Evolutionary conservation across 2,888 invertebrate species (phyloP).

Genomic region (Baronia brevicornis): DNA sequence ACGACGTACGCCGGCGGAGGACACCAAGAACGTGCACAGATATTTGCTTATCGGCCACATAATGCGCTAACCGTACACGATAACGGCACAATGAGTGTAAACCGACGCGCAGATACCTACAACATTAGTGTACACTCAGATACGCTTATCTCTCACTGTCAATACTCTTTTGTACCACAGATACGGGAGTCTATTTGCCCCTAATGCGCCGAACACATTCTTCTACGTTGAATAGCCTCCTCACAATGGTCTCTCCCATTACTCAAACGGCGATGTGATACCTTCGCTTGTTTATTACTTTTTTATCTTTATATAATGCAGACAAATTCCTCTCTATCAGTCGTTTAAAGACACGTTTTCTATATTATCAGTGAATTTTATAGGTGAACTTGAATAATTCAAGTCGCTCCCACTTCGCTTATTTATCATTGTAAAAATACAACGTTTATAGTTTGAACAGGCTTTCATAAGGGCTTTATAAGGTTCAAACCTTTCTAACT

Average conservation of each 20-base stretch:
- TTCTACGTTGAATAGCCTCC: constrained; percentile 54
- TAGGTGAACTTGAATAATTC: constrained; percentile 1
- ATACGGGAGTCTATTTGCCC: constrained; percentile 68
- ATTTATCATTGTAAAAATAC: too few species aligned
- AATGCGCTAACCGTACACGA: constrained; percentile 64
- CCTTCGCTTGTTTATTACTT: constrained; percentile 37
- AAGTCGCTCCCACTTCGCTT: too few species aligned
- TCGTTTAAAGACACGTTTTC: constrained; percentile 27
- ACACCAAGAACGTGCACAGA: constrained; percentile 27
- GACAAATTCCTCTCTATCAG: constrained; percentile 25
- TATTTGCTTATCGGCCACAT: constrained; percentile 68
- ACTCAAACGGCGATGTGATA: constrained; percentile 23
- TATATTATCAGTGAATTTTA: constrained; percentile 29
- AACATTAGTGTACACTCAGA: constrained; percentile 61
- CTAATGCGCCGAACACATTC: constrained; percentile 65
- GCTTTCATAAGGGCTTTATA: too few species aligned
- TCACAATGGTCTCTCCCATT: constrained; percentile 60
- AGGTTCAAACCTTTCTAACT: too few species aligned
- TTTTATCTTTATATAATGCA: constrained; percentile 38
- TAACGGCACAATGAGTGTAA: constrained; percentile 70
- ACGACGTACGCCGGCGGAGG: neutral
- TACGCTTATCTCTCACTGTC: constrained; percentile 67
- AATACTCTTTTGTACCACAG: constrained; percentile 72
- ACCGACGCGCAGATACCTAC: constrained; percentile 51
- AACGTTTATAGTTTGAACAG: too few species aligned